These are phyloP conservation scores for Trachurus trachurus DNA, from an alignment of 2,797 vertebrate species.

Conservation along the genomic window DNA sequence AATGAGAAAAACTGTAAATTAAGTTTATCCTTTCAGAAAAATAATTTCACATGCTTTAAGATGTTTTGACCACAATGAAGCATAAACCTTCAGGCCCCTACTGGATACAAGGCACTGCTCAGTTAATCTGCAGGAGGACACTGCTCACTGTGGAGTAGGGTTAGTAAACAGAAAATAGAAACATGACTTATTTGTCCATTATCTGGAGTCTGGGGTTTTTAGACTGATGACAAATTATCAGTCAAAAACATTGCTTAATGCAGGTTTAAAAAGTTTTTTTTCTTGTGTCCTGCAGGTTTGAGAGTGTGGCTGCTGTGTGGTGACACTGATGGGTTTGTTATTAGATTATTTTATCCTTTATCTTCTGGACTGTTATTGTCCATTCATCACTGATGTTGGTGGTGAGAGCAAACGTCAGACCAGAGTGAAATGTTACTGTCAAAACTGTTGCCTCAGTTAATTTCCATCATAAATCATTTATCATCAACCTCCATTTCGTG, in stretches of 20 bases:
- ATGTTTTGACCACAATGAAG: neutral
- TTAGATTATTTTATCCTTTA: neutral
- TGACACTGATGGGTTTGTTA: neutral
- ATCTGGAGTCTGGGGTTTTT: too few species aligned
- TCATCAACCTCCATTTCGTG: too few species aligned
- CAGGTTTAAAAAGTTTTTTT: neutral
- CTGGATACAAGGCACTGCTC: too few species aligned
- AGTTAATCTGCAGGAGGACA: too few species aligned
- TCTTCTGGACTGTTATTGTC: neutral
- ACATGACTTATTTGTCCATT: neutral
- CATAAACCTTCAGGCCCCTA: too few species aligned
- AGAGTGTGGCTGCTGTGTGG: neutral
- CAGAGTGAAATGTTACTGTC: neutral
- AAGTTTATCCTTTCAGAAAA: neutral
- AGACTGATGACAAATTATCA: too few species aligned
- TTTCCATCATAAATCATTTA: neutral
- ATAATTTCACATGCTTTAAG: neutral
- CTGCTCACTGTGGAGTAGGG: too few species aligned
- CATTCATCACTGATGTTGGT: neutral
- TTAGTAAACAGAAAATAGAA: too few species aligned
- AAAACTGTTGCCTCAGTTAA: constrained; percentile 42
- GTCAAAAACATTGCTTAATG: neutral
- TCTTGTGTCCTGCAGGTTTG: neutral
- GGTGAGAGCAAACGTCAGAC: neutral
- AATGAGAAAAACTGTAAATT: neutral